A percentile compares a stretch with the other conserved stretches of the same genome.
Conservation (phyloP, 2,797 vertebrate species). For the Xenops minutus region DNA sequence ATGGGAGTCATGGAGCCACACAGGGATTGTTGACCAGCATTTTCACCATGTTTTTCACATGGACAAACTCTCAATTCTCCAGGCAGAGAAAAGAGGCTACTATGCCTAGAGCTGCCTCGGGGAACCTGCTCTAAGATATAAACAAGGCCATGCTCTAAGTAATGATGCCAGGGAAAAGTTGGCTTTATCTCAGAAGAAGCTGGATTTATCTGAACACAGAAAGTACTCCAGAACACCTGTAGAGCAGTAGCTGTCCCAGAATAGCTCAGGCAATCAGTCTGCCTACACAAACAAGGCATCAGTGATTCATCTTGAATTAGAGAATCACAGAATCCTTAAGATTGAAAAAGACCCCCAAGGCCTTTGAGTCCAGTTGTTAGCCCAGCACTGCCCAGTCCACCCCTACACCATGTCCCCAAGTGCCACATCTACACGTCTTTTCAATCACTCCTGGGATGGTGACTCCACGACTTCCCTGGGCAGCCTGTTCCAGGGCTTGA, state of each 20-base stretch:
- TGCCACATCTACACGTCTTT: background rate
- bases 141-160: background rate
- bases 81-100: background rate
- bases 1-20: background rate
- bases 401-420: background rate
- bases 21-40: accelerated
- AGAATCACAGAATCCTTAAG: background rate
- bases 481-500: background rate
- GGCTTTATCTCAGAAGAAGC: background rate
- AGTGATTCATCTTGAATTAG: background rate
- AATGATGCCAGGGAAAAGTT: background rate
- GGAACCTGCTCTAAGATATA: background rate
- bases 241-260: background rate
- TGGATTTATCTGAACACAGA: background rate
- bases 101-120: background rate
- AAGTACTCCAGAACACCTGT: background rate
- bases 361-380: background rate
- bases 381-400: background rate
- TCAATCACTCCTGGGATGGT: background rate
- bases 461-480: background rate
- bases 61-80: background rate
- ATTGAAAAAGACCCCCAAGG: background rate
- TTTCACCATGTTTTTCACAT: too few relatives aligned
- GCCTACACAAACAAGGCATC: background rate
- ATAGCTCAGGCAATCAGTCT: background rate